These are phyloP conservation scores for Aegotheles bennettii DNA, from an alignment of 2,113 vertebrate species.

Conservation along the genomic window DNA sequence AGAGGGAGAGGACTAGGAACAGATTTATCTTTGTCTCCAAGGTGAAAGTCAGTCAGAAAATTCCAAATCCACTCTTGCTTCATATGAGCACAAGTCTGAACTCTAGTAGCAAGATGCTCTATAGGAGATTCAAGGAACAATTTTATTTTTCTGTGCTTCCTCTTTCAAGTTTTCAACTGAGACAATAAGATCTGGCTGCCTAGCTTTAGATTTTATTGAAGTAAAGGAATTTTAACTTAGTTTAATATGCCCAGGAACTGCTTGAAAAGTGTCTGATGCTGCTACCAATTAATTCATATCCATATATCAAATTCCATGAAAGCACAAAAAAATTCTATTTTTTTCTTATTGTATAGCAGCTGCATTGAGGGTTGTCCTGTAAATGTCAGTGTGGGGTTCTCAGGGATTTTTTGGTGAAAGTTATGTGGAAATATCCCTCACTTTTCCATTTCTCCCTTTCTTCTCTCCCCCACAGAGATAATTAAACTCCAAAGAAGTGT, in stretches of 20 bases:
- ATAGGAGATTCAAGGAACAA: neutral
- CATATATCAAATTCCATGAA: neutral
- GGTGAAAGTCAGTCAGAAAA: neutral
- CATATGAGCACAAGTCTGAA: neutral
- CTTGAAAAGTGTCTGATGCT: neutral
- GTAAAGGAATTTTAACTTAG: neutral
- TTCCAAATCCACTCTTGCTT: neutral
- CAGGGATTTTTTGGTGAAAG: neutral
- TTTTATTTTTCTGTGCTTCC: neutral
- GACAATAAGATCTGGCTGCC: neutral
- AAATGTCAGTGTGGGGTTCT: rapidly evolving
- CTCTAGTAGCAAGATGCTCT: neutral
- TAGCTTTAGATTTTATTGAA: neutral
- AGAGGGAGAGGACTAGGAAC: neutral
- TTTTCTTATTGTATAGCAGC: neutral
- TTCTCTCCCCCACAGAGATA: neutral
- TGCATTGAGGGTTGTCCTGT: neutral
- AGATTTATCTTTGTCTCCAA: neutral
- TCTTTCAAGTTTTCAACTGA: neutral
- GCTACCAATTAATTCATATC: neutral
- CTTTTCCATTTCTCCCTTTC: neutral
- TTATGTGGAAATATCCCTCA: neutral
- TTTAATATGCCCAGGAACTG: neutral
- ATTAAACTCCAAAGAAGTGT: neutral
- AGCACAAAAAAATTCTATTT: neutral